These are phyloP conservation scores for Eidolon helvum DNA, from an alignment of 2,113 vertebrate genomes.

Conservation along the genomic window DNA sequence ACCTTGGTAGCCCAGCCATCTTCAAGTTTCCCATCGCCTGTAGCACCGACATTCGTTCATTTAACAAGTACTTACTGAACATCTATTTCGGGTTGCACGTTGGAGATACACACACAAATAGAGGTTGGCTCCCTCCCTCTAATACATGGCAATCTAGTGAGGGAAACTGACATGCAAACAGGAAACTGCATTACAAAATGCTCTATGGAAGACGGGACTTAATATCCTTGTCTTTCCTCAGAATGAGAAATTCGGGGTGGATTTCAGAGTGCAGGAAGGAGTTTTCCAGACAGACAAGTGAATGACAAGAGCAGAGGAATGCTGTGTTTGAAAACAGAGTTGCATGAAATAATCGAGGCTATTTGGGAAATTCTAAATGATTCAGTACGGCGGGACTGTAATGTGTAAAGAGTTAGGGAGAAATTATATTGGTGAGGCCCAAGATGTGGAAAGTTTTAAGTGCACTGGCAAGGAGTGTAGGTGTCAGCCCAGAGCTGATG, in stretches of 20 bases:
- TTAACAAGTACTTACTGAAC: slow-evolving; percentile 28
- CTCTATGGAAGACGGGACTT: not conserved
- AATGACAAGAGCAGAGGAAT: not conserved
- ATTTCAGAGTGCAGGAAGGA: not conserved
- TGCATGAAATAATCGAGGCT: not conserved
- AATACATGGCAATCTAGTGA: not conserved
- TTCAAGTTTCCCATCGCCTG: not conserved
- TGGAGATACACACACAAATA: not conserved
- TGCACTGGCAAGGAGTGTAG: not conserved
- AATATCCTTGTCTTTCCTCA: not conserved
- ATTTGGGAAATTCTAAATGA: not conserved
- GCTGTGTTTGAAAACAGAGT: not conserved
- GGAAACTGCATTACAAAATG: not conserved
- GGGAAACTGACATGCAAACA: not conserved
- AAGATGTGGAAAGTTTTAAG: not conserved
- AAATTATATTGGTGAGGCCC: not conserved
- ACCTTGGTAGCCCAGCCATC: not conserved
- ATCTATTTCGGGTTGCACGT: not conserved
- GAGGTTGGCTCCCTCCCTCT: not conserved
- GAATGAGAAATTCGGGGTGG: not conserved
- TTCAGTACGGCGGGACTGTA: not conserved
- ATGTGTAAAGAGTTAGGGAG: not conserved
- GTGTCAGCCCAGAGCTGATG: not conserved
- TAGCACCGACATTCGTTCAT: not conserved
- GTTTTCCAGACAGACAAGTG: not conserved